phyloP scores from a whole-genome alignment of 2,797 vertebrate species.

The Glyptemys insculpta region DNA sequence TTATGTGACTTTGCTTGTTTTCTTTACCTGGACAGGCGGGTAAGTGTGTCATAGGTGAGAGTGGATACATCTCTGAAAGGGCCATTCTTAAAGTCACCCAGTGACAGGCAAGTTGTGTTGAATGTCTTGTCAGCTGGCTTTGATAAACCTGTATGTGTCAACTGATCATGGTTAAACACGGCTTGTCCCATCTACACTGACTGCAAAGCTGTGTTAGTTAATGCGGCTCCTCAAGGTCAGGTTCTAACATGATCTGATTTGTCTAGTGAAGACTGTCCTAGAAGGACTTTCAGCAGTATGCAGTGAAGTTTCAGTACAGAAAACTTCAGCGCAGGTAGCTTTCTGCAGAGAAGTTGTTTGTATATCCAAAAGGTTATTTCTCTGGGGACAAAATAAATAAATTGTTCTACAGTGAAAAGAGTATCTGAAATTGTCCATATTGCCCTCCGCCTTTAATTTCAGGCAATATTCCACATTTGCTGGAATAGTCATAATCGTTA shows the following conservation, averaged over 20 bases:
- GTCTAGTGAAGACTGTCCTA: not conserved
- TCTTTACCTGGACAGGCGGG: not conserved
- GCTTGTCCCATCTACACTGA: not conserved
- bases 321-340: not conserved
- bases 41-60: not conserved
- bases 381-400: not conserved
- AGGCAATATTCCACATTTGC: not conserved
- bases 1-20: not conserved
- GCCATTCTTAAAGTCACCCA: not conserved
- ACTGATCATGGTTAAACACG: not conserved
- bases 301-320: accelerated
- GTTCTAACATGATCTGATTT: not conserved
- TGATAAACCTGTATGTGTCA: not conserved
- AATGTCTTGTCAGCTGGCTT: not conserved
- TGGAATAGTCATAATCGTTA: not conserved
- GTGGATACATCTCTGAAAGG: not conserved
- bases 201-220: not conserved
- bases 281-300: not conserved
- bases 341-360: not conserved
- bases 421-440: not conserved
- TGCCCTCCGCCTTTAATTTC: not conserved
- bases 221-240: not conserved
- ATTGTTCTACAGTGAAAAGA: not conserved
- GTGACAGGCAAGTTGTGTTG: not conserved
- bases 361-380: not conserved